phyloP scores from a whole-genome alignment of 2,888 invertebrate genomes.

The Cantharis nigra region DNA sequence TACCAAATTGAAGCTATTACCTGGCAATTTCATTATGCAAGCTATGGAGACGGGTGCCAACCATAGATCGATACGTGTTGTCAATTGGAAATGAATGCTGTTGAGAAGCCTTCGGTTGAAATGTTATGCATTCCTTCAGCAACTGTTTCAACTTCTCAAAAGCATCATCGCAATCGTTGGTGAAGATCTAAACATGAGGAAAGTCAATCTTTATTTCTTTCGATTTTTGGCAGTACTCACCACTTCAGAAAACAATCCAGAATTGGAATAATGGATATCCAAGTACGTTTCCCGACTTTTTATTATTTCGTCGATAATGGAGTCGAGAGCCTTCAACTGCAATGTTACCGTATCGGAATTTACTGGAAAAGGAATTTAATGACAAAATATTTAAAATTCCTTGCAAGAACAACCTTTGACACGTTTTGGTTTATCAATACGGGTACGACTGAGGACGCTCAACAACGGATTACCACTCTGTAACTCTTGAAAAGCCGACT shows the following conservation, averaged over 20 bases:
- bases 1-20: slow-evolving; percentile 3
- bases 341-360: not conserved
- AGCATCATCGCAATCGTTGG: slow-evolving; percentile 37
- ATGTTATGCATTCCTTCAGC: slow-evolving; percentile 25
- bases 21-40: slow-evolving; percentile 29
- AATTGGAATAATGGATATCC: slow-evolving; percentile 45
- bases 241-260: slow-evolving; percentile 50
- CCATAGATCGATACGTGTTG: slow-evolving; percentile 26
- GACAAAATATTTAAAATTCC: not conserved
- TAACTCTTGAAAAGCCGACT: not conserved
- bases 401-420: not conserved
- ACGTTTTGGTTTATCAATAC: not conserved
- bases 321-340: slow-evolving; percentile 32
- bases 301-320: slow-evolving; percentile 42
- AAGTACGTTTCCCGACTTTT: slow-evolving; percentile 44
- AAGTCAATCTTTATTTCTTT: not conserved
- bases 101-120: not conserved
- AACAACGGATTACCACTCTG: not conserved
- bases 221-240: slow-evolving; percentile 32
- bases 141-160: slow-evolving; percentile 35
- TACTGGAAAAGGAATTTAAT: not conserved
- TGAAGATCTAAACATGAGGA: slow-evolving; percentile 38
- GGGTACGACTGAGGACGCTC: not conserved
- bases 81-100: slow-evolving; percentile 20
- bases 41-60: slow-evolving; percentile 26